Base-by-base conservation (phyloP, 2,113 vertebrate species). In the Piliocolobus tephrosceles region DNA sequence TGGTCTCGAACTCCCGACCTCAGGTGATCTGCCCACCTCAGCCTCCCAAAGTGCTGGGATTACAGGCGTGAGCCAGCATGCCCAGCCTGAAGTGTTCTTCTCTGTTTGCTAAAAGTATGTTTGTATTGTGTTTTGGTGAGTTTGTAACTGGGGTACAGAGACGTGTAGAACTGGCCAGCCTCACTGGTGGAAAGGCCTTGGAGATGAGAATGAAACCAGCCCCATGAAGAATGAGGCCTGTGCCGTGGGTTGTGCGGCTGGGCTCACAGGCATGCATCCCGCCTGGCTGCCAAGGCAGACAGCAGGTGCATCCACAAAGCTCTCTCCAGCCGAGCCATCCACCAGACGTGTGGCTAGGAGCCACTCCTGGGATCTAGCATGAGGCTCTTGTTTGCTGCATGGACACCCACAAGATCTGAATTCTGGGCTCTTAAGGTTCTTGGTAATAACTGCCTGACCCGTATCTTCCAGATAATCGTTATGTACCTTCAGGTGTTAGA, bases 401-500 rank as follows among this genome's bases (percentile, higher is more conserved):
- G 98, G 98, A 97, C 35, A 47, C 97, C 96, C 95, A 96, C 97
- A 80, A 98, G 85, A 94, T 88, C 93, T 98, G 75, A 96, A 13
- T 32, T 76, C 75, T 93, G 96, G 92, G 95, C 95, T 96, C 97
- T 96, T 16, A 0, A 95, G 96, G 91, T 98, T 97, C 98, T 88
- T 30, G 90, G 95, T 99, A 98, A 98, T 99, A 99, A 99, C 98
- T 97, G 91, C 38, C 88, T 98, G 90, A 99, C 98, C 98, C 98
- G 0, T 99, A 99, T 99, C 98, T 99, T 99, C 98, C 99, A 99
- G 99, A 99, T 99, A 98, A 99, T 99, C 98, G 99, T 99, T 98
- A 99, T 99, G 99, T 99, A 99, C 98, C 99, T 99, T 96, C 99
- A 99, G 99, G 99, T 99, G 98, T 99, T 99, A 98, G 99, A 99